phyloP scores from a whole-genome alignment of 2,113 vertebrate species.

The Camelus bactrianus region DNA sequence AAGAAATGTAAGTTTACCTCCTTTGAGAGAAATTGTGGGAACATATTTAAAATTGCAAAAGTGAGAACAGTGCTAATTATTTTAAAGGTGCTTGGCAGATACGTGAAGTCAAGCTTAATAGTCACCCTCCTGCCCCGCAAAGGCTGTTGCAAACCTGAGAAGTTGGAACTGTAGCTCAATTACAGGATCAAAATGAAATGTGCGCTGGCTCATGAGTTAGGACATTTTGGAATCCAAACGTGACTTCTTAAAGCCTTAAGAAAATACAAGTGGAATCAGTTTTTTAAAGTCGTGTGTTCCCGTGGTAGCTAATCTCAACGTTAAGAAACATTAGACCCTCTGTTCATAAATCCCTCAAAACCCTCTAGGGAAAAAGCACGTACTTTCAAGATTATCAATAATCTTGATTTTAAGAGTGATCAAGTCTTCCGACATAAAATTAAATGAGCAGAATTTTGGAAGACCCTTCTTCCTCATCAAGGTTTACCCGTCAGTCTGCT shows the following conservation, averaged over 20 bases:
- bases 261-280: background rate
- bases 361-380: background rate
- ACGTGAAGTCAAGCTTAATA: background rate
- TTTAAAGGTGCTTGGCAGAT: background rate
- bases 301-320: background rate
- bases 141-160: background rate
- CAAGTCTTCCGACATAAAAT: background rate
- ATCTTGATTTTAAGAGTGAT: constrained; percentile 35
- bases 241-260: background rate
- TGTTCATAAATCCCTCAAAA: constrained; percentile 27
- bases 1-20: constrained; percentile 92
- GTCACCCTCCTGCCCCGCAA: background rate
- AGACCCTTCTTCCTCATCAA: background rate
- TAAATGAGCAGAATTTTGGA: background rate
- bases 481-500: background rate
- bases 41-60: background rate
- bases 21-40: background rate
- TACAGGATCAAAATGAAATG: background rate
- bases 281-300: background rate
- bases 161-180: background rate
- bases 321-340: background rate
- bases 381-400: background rate
- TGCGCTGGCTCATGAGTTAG: background rate
- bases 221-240: background rate
- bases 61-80: background rate